A percentile compares a stretch with the other conserved stretches of the same genome.
These are phyloP conservation scores for Epinotia ramella DNA, from an alignment of 2,888 invertebrate genomes.

Conservation along the genomic window DNA sequence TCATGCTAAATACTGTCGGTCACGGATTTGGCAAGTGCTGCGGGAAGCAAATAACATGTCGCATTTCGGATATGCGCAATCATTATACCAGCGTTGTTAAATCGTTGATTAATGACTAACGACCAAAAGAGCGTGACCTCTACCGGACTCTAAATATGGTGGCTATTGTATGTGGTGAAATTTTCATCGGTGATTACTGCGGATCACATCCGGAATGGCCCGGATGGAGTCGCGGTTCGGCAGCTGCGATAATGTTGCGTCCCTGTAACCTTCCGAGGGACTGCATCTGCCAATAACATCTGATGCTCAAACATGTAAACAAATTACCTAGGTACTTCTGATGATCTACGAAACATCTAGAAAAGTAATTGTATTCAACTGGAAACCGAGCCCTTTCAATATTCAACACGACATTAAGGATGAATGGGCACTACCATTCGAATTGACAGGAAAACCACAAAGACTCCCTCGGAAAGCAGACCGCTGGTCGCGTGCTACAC, in stretches of 20 bases:
- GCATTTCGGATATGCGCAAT: conserved; percentile 70
- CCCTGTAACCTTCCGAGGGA: conserved; percentile 59
- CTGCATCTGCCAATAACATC: conserved; percentile 42
- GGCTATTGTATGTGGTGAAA: conserved; percentile 79
- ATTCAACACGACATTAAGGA: conserved; percentile 39
- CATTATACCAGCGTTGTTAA: conserved; percentile 61
- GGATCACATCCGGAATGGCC: conserved; percentile 77
- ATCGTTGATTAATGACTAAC: conserved; percentile 72
- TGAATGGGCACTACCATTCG: conserved; percentile 27
- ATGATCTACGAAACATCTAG: background rate
- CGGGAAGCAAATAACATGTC: conserved; percentile 57
- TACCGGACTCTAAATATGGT: conserved; percentile 61
- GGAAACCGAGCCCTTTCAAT: conserved; percentile 14
- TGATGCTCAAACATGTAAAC: conserved; percentile 6
- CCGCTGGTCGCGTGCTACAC: conserved; percentile 65
- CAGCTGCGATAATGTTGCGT: conserved; percentile 67
- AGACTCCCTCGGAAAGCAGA: conserved; percentile 47
- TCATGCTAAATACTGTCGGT: conserved; percentile 39
- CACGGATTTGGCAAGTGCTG: conserved; percentile 46
- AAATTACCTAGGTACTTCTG: background rate
- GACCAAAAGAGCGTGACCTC: conserved; percentile 77
- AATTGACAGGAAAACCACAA: conserved; percentile 45
- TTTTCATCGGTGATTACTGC: conserved; percentile 80
- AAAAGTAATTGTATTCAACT: background rate
- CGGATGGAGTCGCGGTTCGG: conserved; percentile 80